Conservation (phyloP, 2,888 invertebrate species). For the Gibbula magus region DNA sequence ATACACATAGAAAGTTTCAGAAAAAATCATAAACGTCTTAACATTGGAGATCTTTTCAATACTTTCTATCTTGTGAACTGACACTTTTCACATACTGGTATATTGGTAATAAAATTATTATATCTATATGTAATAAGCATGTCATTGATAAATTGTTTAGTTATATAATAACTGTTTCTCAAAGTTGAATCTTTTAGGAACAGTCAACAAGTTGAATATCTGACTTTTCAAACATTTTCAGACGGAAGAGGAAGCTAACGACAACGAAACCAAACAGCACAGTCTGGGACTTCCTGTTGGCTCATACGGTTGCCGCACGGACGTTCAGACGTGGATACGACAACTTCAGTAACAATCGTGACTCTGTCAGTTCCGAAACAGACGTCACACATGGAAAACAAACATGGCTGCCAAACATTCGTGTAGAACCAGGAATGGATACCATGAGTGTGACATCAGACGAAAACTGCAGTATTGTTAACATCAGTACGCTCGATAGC, state of each 20-base stretch:
- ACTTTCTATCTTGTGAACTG: too few species aligned
- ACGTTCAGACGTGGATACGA: slow-evolving; percentile 28
- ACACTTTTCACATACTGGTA: too few species aligned
- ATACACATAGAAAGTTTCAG: too few species aligned
- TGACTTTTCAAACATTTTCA: neutral
- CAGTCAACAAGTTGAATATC: too few species aligned
- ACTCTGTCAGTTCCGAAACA: slow-evolving; percentile 21
- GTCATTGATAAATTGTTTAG: too few species aligned
- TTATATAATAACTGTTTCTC: too few species aligned
- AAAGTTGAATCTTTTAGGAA: neutral
- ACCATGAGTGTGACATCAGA: slow-evolving; percentile 24
- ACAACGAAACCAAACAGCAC: slow-evolving; percentile 26
- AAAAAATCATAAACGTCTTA: too few species aligned
- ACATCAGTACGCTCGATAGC: slow-evolving; percentile 10
- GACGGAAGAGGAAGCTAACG: slow-evolving; percentile 14
- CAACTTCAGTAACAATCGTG: slow-evolving; percentile 24
- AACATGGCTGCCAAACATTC: slow-evolving; percentile 27
- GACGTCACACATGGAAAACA: slow-evolving; percentile 5
- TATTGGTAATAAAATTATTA: too few species aligned
- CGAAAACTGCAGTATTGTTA: slow-evolving; percentile 28
- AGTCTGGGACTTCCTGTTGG: slow-evolving; percentile 28
- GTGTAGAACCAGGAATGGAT: slow-evolving; percentile 21
- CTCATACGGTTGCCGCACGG: slow-evolving; percentile 21
- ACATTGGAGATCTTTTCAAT: too few species aligned
- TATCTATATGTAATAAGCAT: too few species aligned